Base-by-base conservation (phyloP, 2,888 invertebrate species). In the Smittia aterrima region DNA sequence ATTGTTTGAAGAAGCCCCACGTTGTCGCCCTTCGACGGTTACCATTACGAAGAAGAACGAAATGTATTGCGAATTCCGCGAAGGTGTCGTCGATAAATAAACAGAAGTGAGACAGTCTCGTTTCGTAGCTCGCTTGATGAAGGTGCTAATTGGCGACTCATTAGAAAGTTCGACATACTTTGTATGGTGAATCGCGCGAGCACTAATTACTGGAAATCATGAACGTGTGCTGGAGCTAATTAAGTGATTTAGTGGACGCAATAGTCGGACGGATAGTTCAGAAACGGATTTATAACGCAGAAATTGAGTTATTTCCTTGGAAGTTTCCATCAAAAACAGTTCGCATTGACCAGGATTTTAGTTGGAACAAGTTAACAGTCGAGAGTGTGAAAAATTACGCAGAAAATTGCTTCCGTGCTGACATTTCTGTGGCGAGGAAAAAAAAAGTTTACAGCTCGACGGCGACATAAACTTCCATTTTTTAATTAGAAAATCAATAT, bases 171-270 rank as follows among this genome's bases (percentile, higher is more conserved):
- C 41, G n/a, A 22, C 41, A 38, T 32, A 67, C 27, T 20, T 20
- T 67, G 40, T 32, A 32, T 32, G 68, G 7, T 20, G 9, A 6
- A 25, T 13, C 64, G 25, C 64, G 25, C 25, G 16, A 64, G 13
- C 24, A 54, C 25, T 70, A 70, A 70, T 70, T 53, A 70, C 54
- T 54, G 53, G 18, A 54, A 70, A 53, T 70, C 70, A 70, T 70
- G 70, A 70, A 70, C 70, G 16, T 70, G 54, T 24, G 11, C 64
- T 25, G 22, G 25, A 22, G 32, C 38, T 68, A 68, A 68, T 68
- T 68, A 68, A 68, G 68, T 70, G 54, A 70, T 70, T 70, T 70
- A 70, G 53, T 70, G 70, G 25, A 47, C 41, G 70, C 41, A 68
- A 68, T 68, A 47, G 13, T 7, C 38, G n/a, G 32, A 41, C 38